Base-by-base conservation (phyloP, 2,888 invertebrate species). In the Cheilosia grossa region DNA sequence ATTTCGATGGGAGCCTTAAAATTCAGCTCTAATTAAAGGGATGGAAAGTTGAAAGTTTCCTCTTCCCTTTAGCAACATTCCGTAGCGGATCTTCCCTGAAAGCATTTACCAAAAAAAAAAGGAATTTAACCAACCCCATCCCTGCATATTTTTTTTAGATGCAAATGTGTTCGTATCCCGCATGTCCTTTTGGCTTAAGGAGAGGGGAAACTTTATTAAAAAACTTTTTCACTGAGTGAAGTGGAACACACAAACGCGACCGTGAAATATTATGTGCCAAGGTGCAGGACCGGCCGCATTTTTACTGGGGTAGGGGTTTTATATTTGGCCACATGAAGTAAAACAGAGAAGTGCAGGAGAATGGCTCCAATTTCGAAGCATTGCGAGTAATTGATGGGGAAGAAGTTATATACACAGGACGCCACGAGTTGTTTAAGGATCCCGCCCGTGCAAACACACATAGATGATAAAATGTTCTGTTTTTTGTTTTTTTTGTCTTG, bases 181-280 rank as follows among this genome's bases (percentile, higher is more conserved):
- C 78, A 61, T 81, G 80, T 81, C 72, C 67, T 58, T 81, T 42
- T 79, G 66, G 59, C 72, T 72, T 49, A 54, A 33, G 69, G 56
- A 21, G 66, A 59, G 66, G 44, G 66, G 58, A 47, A 80, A 81
- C 81, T 81, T 81, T 85, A 85, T 85, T 85, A 81, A 85, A 85
- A 85, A 85, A 81, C 75, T 85, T 85, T 83, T 85, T 56, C 81
- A 72, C 72, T 51, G 81, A 81, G 56, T 67, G 81, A 77, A 81
- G 67, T 72, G 63, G 70, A 75, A 67, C 75, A 75, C 49, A 80
- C 69, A 79, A 67, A 79, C 74, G 69, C 79, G 83, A 51, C 83
- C 83, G 59, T 83, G 80, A 80, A 75, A 80, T 74, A 83, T 80
- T 83, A 74, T 83, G 79, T 83, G 83, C 80, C 80, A 83, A 83